phyloP scores from a whole-genome alignment of 2,888 invertebrate genomes.

The Clusia tigrina region DNA sequence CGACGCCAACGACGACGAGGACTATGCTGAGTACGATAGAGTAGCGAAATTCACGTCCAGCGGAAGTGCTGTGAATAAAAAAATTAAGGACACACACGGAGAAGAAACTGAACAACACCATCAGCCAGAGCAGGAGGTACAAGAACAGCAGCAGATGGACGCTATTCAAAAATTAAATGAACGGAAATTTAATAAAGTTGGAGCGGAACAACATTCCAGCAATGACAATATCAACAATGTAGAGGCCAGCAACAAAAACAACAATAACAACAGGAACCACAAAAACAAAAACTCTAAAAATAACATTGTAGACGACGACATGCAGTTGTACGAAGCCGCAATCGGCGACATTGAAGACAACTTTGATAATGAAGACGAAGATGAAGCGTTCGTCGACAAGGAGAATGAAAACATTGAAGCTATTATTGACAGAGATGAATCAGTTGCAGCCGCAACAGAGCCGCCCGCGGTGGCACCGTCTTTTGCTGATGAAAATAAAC shows the following conservation, averaged over 20 bases:
- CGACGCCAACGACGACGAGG: slow-evolving; percentile 23
- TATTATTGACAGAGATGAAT: slow-evolving; percentile 47
- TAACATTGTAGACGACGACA: slow-evolving; percentile 11
- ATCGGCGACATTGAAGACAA: slow-evolving; percentile 51
- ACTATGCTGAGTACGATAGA: slow-evolving; percentile 22
- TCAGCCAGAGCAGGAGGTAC: slow-evolving; percentile 26
- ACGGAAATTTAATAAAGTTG: slow-evolving; percentile 56
- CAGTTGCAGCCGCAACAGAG: slow-evolving; percentile 19
- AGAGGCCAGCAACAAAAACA: slow-evolving; percentile 24
- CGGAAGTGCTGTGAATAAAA: slow-evolving; percentile 48
- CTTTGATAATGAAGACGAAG: slow-evolving; percentile 46
- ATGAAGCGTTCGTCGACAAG: slow-evolving; percentile 34
- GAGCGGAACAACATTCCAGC: slow-evolving; percentile 32
- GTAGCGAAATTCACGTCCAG: slow-evolving; percentile 34
- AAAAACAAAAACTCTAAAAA: slow-evolving; percentile 22
- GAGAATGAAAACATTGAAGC: slow-evolving; percentile 37
- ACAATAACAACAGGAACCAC: slow-evolving; percentile 25
- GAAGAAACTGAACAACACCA: slow-evolving; percentile 38
- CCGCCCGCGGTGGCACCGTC: background rate
- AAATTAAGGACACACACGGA: slow-evolving; percentile 46
- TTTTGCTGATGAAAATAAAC: background rate
- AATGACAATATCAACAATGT: background rate
- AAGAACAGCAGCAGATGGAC: slow-evolving; percentile 42
- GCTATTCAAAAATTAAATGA: slow-evolving; percentile 53
- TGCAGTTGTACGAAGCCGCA: slow-evolving; percentile 38